Evolutionary conservation across 92 coral and sea anemone genomes (phyloP).

Genomic region (Siderastrea siderea): DNA sequence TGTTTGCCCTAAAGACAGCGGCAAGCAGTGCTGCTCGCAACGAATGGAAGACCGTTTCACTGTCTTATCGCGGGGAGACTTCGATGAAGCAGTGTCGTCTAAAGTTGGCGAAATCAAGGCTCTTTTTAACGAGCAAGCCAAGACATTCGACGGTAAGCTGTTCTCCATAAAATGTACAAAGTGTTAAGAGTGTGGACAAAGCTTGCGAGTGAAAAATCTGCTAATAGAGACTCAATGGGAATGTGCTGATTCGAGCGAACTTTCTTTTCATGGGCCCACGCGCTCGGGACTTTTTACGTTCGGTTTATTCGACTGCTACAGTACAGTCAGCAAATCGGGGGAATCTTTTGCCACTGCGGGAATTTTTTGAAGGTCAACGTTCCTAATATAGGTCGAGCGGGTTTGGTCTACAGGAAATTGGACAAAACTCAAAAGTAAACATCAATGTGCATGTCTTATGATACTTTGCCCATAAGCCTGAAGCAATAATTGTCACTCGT

Average conservation of each 20-base stretch:
- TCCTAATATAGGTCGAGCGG: conserved; percentile 53
- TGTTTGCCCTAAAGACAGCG: conserved; percentile 62
- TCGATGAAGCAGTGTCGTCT: conserved; percentile 50
- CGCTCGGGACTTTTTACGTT: background rate
- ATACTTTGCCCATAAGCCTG: conserved; percentile 10
- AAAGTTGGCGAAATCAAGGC: conserved; percentile 46
- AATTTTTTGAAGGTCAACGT: conserved; percentile 24
- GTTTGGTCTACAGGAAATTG: conserved; percentile 64
- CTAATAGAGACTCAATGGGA: conserved; percentile 12
- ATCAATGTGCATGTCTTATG: conserved; percentile 44
- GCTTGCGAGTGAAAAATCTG: conserved; percentile 37
- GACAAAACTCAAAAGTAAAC: conserved; percentile 69
- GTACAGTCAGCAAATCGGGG: background rate
- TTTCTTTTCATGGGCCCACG: background rate
- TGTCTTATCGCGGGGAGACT: conserved; percentile 54
- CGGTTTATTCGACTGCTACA: background rate
- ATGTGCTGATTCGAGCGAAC: background rate
- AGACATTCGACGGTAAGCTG: conserved; percentile 73
- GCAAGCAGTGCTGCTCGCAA: conserved; percentile 74
- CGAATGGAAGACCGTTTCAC: conserved; percentile 79
- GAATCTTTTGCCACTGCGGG: conserved; percentile 3
- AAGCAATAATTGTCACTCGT: conserved; percentile 3
- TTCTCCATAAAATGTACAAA: conserved; percentile 42
- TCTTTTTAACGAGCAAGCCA: conserved; percentile 62
- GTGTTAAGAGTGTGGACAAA: conserved; percentile 52